Evolutionary conservation across 2,888 invertebrate species (phyloP), one percentile per base, ranked within the genome.

Genomic region (Limenitis camilla): DNA sequence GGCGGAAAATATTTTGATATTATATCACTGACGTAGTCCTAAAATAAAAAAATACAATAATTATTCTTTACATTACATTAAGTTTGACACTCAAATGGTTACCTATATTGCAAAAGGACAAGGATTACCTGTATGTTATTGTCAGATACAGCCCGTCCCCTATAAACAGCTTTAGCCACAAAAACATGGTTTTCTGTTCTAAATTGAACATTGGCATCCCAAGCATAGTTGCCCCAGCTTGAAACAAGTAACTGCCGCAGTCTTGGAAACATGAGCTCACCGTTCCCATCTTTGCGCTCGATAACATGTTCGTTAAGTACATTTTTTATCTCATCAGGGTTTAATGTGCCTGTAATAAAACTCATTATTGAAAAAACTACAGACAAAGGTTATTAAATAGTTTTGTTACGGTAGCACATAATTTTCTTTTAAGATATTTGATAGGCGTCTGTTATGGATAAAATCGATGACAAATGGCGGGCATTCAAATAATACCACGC

Each of bases 211-310:
- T 84, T 78, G 5, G 76, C 76, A 64, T 89, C 89, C 95, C 95
- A 95, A 0, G 93, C 94, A 71, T 95, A 95, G 60, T 92, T 90
- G 0, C 94, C 94, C 90, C 92, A 94, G 64, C 91, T 91, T 0
- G 92, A 91, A 0, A 92, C 91, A 42, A 95, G 75, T 36, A 89
- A 81, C 48, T 92, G 91, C 3, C 91, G 88, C 32, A 95, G 74
- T 53, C 93, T 90, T 0, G 92, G 92, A 67, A 92, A 93, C 66
- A 88, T 81, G 6, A 91, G 72, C 31, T 88, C 83, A 0, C 91
- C 92, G 38, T 81, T 76, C 62, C 89, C 90, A 62, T 91, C 90
- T 7, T 88, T 82, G 42, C 88, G 78, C 36, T 90, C 89, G 6
- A 89, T 78, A 40, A 90, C 76, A 59, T 89, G 84, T 11, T 86